Conservation (phyloP, 2,113 vertebrate species). For the Cynoglossus semilaevis region DNA sequence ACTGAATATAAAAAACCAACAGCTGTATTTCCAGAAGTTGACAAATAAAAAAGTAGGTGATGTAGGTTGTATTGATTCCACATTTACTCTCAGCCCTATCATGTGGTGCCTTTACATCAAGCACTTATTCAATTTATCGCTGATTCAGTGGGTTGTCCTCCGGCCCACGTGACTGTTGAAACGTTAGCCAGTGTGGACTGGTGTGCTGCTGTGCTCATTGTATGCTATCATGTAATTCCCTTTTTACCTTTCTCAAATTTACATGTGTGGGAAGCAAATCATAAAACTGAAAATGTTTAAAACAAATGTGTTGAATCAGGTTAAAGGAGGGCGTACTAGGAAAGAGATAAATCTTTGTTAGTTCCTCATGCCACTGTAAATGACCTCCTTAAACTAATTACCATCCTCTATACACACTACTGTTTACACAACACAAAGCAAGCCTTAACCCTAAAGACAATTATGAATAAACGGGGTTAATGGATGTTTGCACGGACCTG, state of each 20-base stretch:
- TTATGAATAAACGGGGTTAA: too few relatives aligned
- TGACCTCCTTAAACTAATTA: too few relatives aligned
- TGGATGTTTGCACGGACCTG: too few relatives aligned
- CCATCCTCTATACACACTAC: too few relatives aligned
- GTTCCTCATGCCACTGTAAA: too few relatives aligned
- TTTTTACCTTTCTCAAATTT: neutral
- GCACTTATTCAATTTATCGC: constrained; percentile 24
- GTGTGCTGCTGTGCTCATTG: constrained; percentile 8
- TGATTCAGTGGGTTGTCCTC: constrained; percentile 18
- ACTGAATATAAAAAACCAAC: too few relatives aligned
- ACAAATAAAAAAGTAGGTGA: constrained; percentile 8
- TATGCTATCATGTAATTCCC: constrained; percentile 7
- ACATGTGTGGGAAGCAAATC: too few relatives aligned
- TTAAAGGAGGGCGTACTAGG: neutral
- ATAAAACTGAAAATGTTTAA: too few relatives aligned
- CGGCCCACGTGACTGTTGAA: constrained; percentile 16
- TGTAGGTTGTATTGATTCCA: constrained; percentile 7
- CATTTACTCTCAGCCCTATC: constrained; percentile 1
- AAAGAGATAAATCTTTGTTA: too few relatives aligned
- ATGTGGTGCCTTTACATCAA: constrained; percentile 12
- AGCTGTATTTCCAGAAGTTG: neutral
- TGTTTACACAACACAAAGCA: too few relatives aligned
- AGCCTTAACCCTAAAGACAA: too few relatives aligned
- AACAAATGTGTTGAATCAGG: neutral
- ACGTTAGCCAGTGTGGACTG: neutral